A percentile compares a stretch with the other conserved stretches of the same genome.
These are phyloP conservation scores for mouse (Mus musculus) DNA, from an alignment of 2,113 vertebrate species.

Conservation along the genomic window GRCm39 chr8:111293501-111294000, in stretches of 20 bases:
- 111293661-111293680: slow-evolving; percentile 83
- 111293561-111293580: slow-evolving; percentile 92
- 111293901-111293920: not conserved
- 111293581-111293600: slow-evolving; percentile 88
- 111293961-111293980: not conserved
- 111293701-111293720: slow-evolving; percentile 84
- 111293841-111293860: not conserved
- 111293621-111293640: slow-evolving; percentile 86
- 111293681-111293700: slow-evolving; percentile 91
- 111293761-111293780: not conserved
- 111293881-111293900: not conserved
- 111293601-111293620: slow-evolving; percentile 87
- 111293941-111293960: not conserved
- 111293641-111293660: slow-evolving; percentile 90
- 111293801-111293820: not conserved
- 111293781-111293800: not conserved
- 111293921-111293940: not conserved
- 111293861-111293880: not conserved
- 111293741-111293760: not conserved
- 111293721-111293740: slow-evolving; percentile 85
- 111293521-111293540: slow-evolving; percentile 74
- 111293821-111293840: not conserved
- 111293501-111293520: not conserved
- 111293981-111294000: not conserved
- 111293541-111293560: slow-evolving; percentile 82